phyloP scores from a whole-genome alignment of 1,140 invertebrate genomes.

The Brachionus rubens region DNA sequence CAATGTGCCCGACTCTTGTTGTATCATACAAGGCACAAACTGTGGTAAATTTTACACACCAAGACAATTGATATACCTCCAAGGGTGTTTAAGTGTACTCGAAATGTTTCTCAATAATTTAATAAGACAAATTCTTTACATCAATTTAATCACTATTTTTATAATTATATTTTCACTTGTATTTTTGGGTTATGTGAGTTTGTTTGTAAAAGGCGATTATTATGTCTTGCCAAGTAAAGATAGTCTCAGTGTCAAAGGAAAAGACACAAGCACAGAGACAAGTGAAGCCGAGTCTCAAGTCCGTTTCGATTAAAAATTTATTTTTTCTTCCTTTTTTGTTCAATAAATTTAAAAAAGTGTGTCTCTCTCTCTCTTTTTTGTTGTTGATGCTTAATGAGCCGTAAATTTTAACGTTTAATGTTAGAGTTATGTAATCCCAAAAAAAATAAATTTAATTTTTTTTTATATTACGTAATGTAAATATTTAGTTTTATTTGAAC shows the following conservation, averaged over 20 bases:
- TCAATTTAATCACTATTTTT: neutral
- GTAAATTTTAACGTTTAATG: too few species aligned
- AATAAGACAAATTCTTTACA: neutral
- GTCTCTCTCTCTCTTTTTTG: too few species aligned
- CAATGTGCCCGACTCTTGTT: conserved; percentile 19
- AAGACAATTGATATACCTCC: neutral
- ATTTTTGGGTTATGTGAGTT: neutral
- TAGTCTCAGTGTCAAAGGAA: neutral
- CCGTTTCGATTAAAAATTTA: too few species aligned
- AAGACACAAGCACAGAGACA: neutral
- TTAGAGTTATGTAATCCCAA: too few species aligned
- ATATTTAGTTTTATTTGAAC: neutral
- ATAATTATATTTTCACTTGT: neutral
- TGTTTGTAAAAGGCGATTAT: neutral
- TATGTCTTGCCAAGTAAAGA: neutral
- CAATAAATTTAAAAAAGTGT: neutral
- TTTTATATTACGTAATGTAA: too few species aligned
- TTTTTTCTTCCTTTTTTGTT: conserved; percentile 48
- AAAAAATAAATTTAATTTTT: too few species aligned
- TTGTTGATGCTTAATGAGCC: too few species aligned
- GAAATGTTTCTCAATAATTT: neutral
- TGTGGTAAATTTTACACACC: conserved; percentile 11
- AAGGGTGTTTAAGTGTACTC: neutral
- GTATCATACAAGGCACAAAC: neutral
- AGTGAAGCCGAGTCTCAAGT: too few species aligned